Percentiles rank a stretch among this genome's conserved stretches.
phyloP scores from a whole-genome alignment of 2,113 vertebrate genomes.

The Pelusios castaneus region DNA sequence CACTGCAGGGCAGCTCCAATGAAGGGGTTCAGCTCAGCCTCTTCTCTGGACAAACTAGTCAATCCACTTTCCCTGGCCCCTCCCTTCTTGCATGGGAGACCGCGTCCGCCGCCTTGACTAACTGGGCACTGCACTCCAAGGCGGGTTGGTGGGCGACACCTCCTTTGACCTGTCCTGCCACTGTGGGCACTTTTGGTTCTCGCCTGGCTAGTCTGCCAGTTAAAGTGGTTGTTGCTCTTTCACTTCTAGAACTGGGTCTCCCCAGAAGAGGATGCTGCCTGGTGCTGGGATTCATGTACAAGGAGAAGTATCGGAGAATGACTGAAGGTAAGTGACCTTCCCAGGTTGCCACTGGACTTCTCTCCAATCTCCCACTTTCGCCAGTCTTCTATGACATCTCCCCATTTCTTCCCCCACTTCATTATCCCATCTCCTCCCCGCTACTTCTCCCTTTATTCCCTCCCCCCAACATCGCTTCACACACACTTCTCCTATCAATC shows the following conservation, averaged over 20 bases:
- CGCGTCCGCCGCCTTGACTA: neutral
- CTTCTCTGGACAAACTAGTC: neutral
- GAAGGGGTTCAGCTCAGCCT: neutral
- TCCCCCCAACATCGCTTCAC: no score
- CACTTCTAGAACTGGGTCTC: conserved; percentile 82
- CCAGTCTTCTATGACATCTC: neutral
- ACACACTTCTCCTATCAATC: neutral
- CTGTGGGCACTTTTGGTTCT: neutral
- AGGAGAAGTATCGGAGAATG: conserved; percentile 86
- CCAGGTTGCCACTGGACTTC: neutral
- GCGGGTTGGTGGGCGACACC: neutral
- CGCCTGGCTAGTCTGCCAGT: neutral
- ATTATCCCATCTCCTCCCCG: no score
- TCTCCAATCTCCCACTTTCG: neutral
- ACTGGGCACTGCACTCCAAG: neutral
- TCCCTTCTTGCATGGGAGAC: neutral
- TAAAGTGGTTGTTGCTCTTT: conserved; percentile 19
- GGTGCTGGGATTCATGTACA: conserved; percentile 84
- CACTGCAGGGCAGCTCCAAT: no score
- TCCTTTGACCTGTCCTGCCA: fast-evolving
- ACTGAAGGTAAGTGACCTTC: conserved; percentile 81
- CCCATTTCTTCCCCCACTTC: neutral
- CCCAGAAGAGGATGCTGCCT: conserved; percentile 84
- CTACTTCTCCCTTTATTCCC: neutral
- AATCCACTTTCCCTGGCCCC: neutral